Conservation (phyloP, 2,113 vertebrate species). For the Spea bombifrons region DNA sequence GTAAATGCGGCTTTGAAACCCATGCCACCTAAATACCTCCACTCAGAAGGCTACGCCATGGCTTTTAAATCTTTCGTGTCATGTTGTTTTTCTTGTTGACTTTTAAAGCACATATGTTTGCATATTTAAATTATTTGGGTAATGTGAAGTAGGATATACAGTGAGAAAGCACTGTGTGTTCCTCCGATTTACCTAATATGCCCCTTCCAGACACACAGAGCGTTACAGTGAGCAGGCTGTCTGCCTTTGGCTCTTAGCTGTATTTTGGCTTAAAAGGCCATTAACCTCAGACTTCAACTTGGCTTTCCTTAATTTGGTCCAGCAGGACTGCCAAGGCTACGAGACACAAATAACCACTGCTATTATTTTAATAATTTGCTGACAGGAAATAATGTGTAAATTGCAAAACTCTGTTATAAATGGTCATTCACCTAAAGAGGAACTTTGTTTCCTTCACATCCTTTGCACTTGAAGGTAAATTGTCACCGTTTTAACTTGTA, state of each 20-base stretch:
- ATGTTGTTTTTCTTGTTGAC: not conserved
- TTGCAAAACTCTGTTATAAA: not conserved
- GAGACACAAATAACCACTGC: slow-evolving; percentile 52
- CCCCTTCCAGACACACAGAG: slow-evolving; percentile 3
- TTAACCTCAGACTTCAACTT: slow-evolving; percentile 59
- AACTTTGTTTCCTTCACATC: too few species aligned
- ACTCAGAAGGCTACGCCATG: not conserved
- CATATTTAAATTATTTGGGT: slow-evolving; percentile 27
- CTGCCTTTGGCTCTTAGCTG: slow-evolving; percentile 47
- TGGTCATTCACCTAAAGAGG: not conserved
- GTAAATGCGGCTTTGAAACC: not conserved
- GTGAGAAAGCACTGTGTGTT: slow-evolving; percentile 11
- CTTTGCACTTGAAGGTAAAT: too few species aligned
- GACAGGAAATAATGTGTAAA: not conserved
- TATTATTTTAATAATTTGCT: not conserved
- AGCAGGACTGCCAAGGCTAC: slow-evolving; percentile 55
- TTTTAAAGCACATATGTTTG: slow-evolving; percentile 20
- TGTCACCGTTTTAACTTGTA: too few species aligned
- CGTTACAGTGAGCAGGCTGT: slow-evolving; percentile 10
- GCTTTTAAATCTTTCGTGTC: not conserved
- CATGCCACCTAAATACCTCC: not conserved
- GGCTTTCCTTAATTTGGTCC: slow-evolving; percentile 57
- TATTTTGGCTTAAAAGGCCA: slow-evolving; percentile 52
- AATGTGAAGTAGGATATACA: not conserved
- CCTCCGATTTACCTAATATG: slow-evolving; percentile 12